phyloP scores from a whole-genome alignment of 2,797 vertebrate genomes.

The Linurgus olivaceus region DNA sequence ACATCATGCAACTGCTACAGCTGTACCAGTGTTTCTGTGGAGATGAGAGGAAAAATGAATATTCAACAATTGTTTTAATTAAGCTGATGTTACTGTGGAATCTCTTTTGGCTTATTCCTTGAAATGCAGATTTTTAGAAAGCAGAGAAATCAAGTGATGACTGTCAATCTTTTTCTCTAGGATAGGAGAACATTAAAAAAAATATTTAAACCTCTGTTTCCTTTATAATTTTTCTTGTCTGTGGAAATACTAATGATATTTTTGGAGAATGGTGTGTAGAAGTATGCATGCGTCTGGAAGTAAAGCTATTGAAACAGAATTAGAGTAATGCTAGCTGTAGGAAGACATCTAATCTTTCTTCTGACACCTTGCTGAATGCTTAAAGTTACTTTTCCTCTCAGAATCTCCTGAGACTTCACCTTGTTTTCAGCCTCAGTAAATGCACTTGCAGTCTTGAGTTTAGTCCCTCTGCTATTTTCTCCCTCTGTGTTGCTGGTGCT shows the following conservation, averaged over 20 bases:
- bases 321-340: fast-evolving
- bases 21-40: neutral
- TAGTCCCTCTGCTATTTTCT: neutral
- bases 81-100: neutral
- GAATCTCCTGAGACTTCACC: neutral
- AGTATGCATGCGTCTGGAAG: neutral
- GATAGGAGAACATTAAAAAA: neutral
- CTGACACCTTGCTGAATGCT: neutral
- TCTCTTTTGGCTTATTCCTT: neutral
- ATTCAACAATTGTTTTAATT: slow-evolving; percentile 10
- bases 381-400: neutral
- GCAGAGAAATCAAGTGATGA: neutral
- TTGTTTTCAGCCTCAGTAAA: neutral
- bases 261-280: neutral
- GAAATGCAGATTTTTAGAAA: slow-evolving; percentile 18
- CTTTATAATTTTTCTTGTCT: neutral
- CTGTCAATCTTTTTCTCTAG: neutral
- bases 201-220: neutral
- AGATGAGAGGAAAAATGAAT: slow-evolving; percentile 13
- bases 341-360: neutral
- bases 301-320: neutral
- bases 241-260: neutral
- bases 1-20: neutral
- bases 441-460: neutral
- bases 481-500: neutral